Percentiles rank a stretch among this genome's conserved stretches.
These are phyloP conservation scores for Parauchenoglanis ngamensis DNA, from an alignment of 2,797 vertebrate genomes.

Conservation along the genomic window DNA sequence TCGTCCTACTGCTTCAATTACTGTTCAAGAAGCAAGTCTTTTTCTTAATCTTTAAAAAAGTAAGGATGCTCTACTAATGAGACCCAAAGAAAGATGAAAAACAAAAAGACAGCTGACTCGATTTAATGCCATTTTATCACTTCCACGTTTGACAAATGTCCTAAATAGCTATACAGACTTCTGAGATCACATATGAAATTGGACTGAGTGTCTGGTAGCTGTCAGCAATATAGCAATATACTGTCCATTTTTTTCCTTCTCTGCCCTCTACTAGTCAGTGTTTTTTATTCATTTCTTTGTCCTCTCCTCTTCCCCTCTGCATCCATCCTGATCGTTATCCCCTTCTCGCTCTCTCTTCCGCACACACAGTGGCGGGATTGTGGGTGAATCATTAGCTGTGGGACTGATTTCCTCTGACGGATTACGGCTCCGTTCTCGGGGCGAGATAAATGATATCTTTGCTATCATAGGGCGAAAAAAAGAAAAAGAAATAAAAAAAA, in stretches of 20 bases:
- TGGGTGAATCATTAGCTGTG: conserved; percentile 50
- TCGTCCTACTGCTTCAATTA: conserved; percentile 1
- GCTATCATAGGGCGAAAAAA: neutral
- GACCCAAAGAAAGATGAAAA: neutral
- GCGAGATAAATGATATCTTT: conserved; percentile 50
- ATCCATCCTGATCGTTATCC: conserved; percentile 17
- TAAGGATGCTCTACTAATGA: neutral
- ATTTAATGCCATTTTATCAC: conserved; percentile 16
- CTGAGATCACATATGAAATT: conserved; percentile 9
- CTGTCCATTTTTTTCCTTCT: neutral
- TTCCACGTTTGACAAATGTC: conserved; percentile 10
- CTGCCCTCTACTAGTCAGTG: neutral
- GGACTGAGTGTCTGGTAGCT: neutral
- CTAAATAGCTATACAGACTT: conserved; percentile 6
- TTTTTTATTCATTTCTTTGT: neutral
- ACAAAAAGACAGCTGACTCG: neutral
- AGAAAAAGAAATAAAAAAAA: neutral
- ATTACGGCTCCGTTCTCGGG: conserved; percentile 40
- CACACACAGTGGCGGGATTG: conserved; percentile 19
- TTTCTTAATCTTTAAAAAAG: conserved; percentile 2
- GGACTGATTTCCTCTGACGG: conserved; percentile 48
- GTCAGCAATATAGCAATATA: neutral
- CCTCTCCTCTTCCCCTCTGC: neutral
- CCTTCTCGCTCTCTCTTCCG: conserved; percentile 19
- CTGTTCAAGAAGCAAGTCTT: neutral